phyloP scores from a whole-genome alignment of 2,888 invertebrate genomes.

The Smittia aterrima region DNA sequence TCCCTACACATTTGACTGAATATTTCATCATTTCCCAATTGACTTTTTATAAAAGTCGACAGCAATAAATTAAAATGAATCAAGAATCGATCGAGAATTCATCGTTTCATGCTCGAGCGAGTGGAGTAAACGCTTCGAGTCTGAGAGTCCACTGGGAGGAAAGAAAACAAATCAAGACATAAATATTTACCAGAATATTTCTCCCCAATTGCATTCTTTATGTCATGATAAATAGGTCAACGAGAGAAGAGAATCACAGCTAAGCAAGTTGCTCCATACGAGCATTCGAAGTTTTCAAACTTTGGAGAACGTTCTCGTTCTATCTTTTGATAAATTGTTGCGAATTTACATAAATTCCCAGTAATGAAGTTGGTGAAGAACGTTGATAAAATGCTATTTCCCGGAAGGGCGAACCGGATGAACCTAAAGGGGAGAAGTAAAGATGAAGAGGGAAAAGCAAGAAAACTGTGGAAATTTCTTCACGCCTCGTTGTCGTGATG shows the following conservation, averaged over 20 bases:
- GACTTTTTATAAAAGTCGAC: not conserved
- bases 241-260: not conserved
- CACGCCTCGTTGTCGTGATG: not conserved
- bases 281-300: not conserved
- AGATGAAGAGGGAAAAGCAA: not conserved
- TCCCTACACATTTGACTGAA: not conserved
- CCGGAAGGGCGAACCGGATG: not conserved
- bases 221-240: not conserved
- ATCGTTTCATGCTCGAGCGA: not conserved
- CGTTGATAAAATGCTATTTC: not conserved
- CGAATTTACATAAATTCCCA: slow-evolving; percentile 32
- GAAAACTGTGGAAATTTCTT: slow-evolving; percentile 18
- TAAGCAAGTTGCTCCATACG: too few species aligned
- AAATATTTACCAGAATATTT: slow-evolving; percentile 5
- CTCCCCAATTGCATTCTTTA: slow-evolving; percentile 9
- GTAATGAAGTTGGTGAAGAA: slow-evolving; percentile 20
- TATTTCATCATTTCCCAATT: not conserved
- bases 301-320: not conserved
- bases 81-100: not conserved
- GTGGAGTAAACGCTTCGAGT: not conserved
- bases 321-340: slow-evolving; percentile 33
- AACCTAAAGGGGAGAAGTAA: not conserved
- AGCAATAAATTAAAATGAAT: not conserved
- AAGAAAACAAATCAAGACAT: slow-evolving; percentile 13
- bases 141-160: not conserved